These are phyloP conservation scores for Salvator merianae DNA, from an alignment of 2,113 vertebrate genomes.

Conservation along the genomic window DNA sequence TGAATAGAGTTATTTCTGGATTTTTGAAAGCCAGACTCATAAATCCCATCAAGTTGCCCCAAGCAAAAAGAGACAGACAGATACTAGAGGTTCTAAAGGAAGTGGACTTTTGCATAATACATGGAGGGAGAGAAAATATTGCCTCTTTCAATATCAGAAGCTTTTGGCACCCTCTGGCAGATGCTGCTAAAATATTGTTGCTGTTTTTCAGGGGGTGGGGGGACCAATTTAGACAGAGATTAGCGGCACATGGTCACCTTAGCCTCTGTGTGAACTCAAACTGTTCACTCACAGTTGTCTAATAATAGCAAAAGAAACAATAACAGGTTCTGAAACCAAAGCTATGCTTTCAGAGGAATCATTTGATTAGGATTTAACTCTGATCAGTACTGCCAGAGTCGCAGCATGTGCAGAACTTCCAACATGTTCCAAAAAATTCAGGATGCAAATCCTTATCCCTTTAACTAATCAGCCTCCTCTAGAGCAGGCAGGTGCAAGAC, in stretches of 20 bases:
- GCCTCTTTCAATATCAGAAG: background rate
- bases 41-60: slow-evolving; percentile 5
- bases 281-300: background rate
- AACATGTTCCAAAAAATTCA: no score
- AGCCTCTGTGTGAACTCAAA: slow-evolving; percentile 39
- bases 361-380: no score
- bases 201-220: background rate
- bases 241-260: background rate
- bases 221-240: slow-evolving; percentile 8
- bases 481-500: no score
- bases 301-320: background rate
- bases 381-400: no score
- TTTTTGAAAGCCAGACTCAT: background rate
- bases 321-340: background rate
- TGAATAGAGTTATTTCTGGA: slow-evolving; percentile 1
- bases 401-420: no score
- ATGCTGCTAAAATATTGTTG: slow-evolving; percentile 42
- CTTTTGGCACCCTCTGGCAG: slow-evolving; percentile 60
- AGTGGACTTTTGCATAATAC: fast-evolving
- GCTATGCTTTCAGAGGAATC: background rate
- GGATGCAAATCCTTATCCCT: no score
- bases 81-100: background rate
- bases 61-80: background rate
- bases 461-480: no score
- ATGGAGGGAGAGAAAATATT: background rate